A percentile compares a stretch with the other conserved stretches of the same genome.
Evolutionary conservation across 2,888 invertebrate species (phyloP).

Genomic region (Spisula solida): DNA sequence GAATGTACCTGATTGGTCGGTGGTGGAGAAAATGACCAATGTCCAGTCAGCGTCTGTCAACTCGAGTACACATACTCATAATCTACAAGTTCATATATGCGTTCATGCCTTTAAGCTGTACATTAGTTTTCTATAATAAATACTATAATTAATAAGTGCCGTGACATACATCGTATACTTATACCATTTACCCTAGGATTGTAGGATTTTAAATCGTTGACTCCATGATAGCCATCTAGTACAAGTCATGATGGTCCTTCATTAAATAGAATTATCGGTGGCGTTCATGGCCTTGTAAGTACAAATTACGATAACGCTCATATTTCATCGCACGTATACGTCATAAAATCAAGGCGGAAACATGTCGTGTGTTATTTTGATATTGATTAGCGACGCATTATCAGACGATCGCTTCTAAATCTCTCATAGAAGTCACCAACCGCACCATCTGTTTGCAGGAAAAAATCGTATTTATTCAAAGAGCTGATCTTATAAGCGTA

Average conservation of each 20-base stretch:
- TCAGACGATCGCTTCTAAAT: background rate
- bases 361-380: conserved; percentile 12
- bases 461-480: background rate
- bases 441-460: background rate
- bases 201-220: background rate
- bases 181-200: background rate
- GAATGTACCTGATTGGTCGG: no score
- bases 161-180: background rate
- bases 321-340: background rate
- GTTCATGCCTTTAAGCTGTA: no score
- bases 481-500: background rate
- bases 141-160: background rate
- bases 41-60: no score
- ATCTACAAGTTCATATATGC: no score
- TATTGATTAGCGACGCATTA: conserved; percentile 1
- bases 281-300: background rate
- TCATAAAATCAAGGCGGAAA: background rate
- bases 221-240: no score
- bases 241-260: no score
- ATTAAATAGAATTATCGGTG: no score
- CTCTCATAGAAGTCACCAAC: background rate
- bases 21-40: no score
- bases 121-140: background rate
- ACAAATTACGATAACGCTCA: background rate
- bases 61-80: no score